phyloP scores from a whole-genome alignment of 1,140 invertebrate genomes.

The Anastrepha ludens region DNA sequence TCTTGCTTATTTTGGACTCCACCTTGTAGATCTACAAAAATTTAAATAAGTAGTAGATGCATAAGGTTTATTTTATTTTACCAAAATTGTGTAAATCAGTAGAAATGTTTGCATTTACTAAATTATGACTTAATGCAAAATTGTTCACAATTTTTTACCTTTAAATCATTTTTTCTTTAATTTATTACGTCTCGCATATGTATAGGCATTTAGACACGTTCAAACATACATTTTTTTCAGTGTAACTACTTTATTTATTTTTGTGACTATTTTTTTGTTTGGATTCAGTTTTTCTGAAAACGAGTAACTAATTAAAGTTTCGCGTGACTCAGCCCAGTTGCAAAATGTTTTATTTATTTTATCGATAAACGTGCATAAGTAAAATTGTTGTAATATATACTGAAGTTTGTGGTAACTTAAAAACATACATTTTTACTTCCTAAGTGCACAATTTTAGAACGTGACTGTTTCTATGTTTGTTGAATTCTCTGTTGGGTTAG shows the following conservation, averaged over 20 bases:
- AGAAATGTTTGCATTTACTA: too few species aligned
- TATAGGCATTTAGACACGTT: too few species aligned
- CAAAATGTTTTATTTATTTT: background rate
- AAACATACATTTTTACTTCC: background rate
- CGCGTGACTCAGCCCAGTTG: background rate
- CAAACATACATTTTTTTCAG: too few species aligned
- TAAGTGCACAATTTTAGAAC: background rate
- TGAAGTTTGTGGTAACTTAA: background rate
- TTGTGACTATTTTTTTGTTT: background rate
- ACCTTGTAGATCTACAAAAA: too few species aligned
- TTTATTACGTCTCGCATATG: too few species aligned
- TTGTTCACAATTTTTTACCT: too few species aligned
- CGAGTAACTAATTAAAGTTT: background rate
- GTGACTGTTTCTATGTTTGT: background rate
- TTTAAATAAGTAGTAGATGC: too few species aligned
- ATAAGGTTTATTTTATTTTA: too few species aligned
- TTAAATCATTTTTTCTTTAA: too few species aligned
- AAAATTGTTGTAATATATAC: background rate
- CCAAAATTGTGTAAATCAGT: too few species aligned
- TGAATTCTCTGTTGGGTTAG: background rate
- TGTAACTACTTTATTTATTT: background rate
- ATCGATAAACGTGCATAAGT: conserved; percentile 33
- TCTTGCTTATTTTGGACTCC: too few species aligned
- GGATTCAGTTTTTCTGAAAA: background rate
- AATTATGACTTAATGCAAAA: too few species aligned